Conservation (phyloP, 2,797 vertebrate species). For the Diceros bicornis region DNA sequence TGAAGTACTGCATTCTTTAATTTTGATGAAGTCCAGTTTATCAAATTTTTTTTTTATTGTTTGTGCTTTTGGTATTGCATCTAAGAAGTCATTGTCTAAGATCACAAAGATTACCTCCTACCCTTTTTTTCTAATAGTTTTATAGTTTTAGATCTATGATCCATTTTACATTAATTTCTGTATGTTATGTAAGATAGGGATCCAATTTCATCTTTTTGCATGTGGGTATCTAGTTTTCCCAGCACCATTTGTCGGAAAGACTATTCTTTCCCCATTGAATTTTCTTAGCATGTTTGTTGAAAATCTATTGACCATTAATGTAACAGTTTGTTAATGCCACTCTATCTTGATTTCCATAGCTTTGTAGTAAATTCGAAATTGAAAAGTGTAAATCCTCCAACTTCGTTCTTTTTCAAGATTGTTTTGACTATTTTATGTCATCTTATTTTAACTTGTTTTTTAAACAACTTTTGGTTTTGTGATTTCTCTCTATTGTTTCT, state of each 20-base stretch:
- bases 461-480: not conserved
- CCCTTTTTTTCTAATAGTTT: not conserved
- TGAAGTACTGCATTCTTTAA: not conserved
- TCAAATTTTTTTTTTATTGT: not conserved
- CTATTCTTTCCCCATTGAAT: not conserved
- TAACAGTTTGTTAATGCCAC: not conserved
- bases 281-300: slow-evolving; percentile 11
- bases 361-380: not conserved
- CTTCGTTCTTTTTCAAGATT: not conserved
- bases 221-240: not conserved
- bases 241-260: not conserved
- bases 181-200: not conserved
- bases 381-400: slow-evolving; percentile 1
- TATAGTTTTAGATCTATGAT: not conserved
- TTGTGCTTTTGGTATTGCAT: not conserved
- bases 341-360: not conserved
- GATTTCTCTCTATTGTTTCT: slow-evolving; percentile 32
- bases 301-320: not conserved
- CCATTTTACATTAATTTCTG: not conserved
- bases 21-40: not conserved
- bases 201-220: not conserved
- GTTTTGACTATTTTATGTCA: not conserved
- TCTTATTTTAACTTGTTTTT: not conserved
- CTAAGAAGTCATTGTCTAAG: not conserved
- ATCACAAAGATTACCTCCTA: not conserved